Conservation (phyloP, 2,113 vertebrate species). For the Pelobates fuscus region DNA sequence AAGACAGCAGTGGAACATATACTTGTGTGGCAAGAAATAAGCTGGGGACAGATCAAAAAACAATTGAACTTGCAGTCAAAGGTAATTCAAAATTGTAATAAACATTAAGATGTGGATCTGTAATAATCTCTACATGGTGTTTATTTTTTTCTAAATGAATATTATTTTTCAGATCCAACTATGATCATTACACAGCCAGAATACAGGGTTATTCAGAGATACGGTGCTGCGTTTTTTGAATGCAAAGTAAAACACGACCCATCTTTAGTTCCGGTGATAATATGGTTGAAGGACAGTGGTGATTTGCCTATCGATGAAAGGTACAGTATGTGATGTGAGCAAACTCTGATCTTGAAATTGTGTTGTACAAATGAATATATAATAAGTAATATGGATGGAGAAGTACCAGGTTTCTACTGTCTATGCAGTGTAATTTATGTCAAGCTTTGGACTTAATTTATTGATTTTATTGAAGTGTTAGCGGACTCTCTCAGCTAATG, state of each 20-base stretch:
- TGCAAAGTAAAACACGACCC: conserved; percentile 90
- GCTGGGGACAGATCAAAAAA: conserved; percentile 84
- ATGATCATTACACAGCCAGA: conserved; percentile 88
- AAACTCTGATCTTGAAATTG: no score
- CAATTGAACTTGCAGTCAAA: conserved; percentile 89
- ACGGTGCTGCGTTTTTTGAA: conserved; percentile 81
- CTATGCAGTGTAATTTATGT: no score
- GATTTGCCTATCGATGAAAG: conserved; percentile 86
- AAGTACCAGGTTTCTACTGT: no score
- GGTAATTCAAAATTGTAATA: conserved; percentile 73
- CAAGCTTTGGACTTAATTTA: no score
- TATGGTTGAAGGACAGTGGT: conserved; percentile 83
- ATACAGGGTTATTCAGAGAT: conserved; percentile 81
- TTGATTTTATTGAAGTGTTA: no score
- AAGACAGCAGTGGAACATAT: conserved; percentile 79
- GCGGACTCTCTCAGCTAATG: no score
- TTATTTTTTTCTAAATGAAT: background rate
- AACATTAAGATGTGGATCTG: background rate
- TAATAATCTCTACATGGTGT: background rate
- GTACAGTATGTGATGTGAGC: conserved; percentile 63
- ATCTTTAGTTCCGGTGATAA: conserved; percentile 75
- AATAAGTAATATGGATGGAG: no score
- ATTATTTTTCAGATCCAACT: conserved; percentile 85
- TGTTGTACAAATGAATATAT: no score
- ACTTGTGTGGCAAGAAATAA: conserved; percentile 87